Evolutionary conservation across 1,140 invertebrate species (phyloP).

Genomic region (Diorhabda elongata): DNA sequence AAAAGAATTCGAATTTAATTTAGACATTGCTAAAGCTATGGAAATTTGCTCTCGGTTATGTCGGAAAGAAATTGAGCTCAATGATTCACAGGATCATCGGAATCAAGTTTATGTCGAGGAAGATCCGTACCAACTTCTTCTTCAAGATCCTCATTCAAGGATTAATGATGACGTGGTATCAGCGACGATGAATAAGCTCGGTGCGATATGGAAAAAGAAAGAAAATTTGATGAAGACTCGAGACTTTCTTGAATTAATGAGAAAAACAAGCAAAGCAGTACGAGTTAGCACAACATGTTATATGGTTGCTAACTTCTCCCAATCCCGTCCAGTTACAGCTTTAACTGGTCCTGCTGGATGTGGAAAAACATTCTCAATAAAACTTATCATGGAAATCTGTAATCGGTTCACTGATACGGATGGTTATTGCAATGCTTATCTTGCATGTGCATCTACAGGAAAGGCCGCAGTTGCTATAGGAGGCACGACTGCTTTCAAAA

Average conservation of each 20-base stretch:
- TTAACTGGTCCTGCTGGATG: constrained; percentile 25
- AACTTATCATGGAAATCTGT: constrained; percentile 39
- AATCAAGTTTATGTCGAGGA: too few relatives aligned
- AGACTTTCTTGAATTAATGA: constrained; percentile 20
- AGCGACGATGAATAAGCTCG: constrained; percentile 3
- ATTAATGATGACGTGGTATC: background rate
- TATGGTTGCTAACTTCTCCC: background rate
- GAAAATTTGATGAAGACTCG: constrained; percentile 34
- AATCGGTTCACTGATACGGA: constrained; percentile 28
- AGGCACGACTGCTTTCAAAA: constrained; percentile 37
- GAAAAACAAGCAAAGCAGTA: constrained; percentile 18
- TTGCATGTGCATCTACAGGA: constrained; percentile 43
- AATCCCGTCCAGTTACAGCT: constrained; percentile 6
- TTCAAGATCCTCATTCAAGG: background rate
- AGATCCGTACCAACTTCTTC: background rate
- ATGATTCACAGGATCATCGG: too few relatives aligned
- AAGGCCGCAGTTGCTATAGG: constrained; percentile 44
- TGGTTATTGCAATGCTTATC: constrained; percentile 32
- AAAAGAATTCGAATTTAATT: constrained; percentile 37
- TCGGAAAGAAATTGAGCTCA: constrained; percentile 21
- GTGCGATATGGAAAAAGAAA: constrained; percentile 24
- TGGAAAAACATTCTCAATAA: constrained; percentile 36
- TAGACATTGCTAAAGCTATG: constrained; percentile 35
- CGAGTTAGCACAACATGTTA: constrained; percentile 6
- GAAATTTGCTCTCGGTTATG: constrained; percentile 32